Conservation (phyloP, 2,888 invertebrate species). For the Synergus japonicus region DNA sequence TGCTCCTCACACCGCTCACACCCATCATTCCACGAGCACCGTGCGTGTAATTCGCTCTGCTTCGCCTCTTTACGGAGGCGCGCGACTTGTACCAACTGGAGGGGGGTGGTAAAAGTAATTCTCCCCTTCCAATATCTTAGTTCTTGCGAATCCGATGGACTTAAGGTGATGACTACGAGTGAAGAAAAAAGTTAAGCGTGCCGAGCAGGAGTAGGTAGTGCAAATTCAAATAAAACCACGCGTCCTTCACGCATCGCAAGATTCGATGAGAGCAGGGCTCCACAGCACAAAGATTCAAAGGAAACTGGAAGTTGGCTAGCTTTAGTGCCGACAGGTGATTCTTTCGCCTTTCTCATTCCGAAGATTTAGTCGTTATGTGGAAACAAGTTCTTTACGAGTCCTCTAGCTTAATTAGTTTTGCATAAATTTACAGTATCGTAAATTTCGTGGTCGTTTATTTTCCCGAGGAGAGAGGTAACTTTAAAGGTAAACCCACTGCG, state of each 20-base stretch:
- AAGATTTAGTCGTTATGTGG: constrained; percentile 8
- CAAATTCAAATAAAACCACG: constrained; percentile 13
- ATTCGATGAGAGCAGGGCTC: constrained; percentile 12
- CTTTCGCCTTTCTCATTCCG: not conserved
- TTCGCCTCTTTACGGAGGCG: constrained; percentile 56
- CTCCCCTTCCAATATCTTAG: constrained; percentile 24
- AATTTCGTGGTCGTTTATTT: not conserved
- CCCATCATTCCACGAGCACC: constrained; percentile 46
- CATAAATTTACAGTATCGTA: constrained; percentile 5
- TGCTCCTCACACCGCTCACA: constrained; percentile 36
- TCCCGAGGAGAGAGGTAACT: not conserved
- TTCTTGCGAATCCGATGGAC: constrained; percentile 25
- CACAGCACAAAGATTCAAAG: not conserved
- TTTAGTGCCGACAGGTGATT: not conserved
- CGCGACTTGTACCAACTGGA: constrained; percentile 54
- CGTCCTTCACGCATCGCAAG: constrained; percentile 26
- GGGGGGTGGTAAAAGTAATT: constrained; percentile 51
- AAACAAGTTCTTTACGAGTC: constrained; percentile 8
- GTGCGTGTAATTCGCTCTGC: constrained; percentile 60
- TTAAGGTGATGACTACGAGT: not conserved
- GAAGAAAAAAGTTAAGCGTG: constrained; percentile 31
- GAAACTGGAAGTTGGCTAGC: not conserved
- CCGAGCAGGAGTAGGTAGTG: not conserved
- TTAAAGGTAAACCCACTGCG: not conserved
- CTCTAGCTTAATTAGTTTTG: constrained; percentile 8